These are phyloP conservation scores for Limnothrissa miodon DNA, from an alignment of 2,113 vertebrate genomes.

Conservation along the genomic window DNA sequence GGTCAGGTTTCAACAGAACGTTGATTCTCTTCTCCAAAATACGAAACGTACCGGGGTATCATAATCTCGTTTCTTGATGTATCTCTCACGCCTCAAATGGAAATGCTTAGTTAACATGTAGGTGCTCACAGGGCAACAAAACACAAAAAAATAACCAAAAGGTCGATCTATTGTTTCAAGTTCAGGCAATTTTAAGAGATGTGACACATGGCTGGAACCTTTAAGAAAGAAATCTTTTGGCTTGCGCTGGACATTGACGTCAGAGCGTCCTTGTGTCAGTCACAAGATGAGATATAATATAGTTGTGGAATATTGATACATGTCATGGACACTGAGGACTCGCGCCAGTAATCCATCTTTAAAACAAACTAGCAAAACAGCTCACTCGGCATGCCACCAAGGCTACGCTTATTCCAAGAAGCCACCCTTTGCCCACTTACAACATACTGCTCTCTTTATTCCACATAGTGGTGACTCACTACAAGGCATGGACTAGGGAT, in stretches of 20 bases:
- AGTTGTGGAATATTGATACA: not conserved
- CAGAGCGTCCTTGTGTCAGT: not conserved
- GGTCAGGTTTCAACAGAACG: not conserved
- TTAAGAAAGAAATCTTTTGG: not conserved
- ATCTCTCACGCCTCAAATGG: not conserved
- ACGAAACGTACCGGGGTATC: not conserved
- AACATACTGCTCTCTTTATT: not conserved
- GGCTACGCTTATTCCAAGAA: not conserved
- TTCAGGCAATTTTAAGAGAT: not conserved
- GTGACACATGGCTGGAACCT: not conserved
- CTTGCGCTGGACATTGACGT: not conserved
- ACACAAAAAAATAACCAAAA: not conserved
- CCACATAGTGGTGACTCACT: not conserved
- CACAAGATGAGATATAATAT: not conserved
- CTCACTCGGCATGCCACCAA: not conserved
- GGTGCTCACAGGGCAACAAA: not conserved
- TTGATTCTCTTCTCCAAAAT: not conserved
- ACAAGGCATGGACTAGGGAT: not conserved
- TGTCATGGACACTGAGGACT: not conserved
- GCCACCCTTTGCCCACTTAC: not conserved
- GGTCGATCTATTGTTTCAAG: not conserved
- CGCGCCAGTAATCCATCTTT: too few relatives aligned
- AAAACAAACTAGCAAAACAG: not conserved
- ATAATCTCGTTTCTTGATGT: not conserved
- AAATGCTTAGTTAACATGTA: not conserved